phyloP scores from a whole-genome alignment of 2,797 vertebrate species.

The Lacerta viridis region DNA sequence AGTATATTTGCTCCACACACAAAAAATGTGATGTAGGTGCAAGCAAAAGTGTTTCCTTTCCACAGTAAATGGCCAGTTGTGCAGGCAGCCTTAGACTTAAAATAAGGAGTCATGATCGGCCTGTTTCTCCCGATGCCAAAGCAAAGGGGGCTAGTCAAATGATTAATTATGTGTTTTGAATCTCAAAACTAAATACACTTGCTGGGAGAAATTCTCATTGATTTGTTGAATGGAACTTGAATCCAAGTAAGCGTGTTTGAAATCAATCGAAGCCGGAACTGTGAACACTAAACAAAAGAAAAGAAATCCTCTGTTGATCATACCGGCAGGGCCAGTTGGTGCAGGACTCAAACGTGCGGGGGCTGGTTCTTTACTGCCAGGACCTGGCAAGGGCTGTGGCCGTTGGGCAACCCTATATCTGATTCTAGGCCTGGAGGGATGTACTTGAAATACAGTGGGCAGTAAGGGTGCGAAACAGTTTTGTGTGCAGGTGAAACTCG shows the following conservation, averaged over 20 bases:
- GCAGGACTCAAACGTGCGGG: not conserved
- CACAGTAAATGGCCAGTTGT: not conserved
- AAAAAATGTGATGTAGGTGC: too few relatives aligned
- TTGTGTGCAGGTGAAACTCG: too few relatives aligned
- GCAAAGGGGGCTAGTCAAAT: not conserved
- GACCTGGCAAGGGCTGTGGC: not conserved
- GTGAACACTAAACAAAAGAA: too few relatives aligned
- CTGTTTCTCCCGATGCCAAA: not conserved
- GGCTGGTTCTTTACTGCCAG: not conserved
- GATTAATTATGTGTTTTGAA: slow-evolving; percentile 3
- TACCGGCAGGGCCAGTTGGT: not conserved
- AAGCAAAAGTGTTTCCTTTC: not conserved
- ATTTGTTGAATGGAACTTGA: not conserved
- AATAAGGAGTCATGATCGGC: not conserved
- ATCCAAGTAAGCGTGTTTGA: not conserved
- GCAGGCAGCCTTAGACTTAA: not conserved
- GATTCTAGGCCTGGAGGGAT: not conserved
- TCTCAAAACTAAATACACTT: not conserved
- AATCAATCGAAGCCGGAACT: not conserved
- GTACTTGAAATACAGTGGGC: not conserved
- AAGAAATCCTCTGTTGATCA: not conserved
- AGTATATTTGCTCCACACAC: too few relatives aligned
- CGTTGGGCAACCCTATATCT: not conserved
- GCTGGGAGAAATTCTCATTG: not conserved
- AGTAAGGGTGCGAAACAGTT: too few relatives aligned